These are phyloP conservation scores for Netelia melanura DNA, from an alignment of 2,888 invertebrate species.

Conservation along the genomic window DNA sequence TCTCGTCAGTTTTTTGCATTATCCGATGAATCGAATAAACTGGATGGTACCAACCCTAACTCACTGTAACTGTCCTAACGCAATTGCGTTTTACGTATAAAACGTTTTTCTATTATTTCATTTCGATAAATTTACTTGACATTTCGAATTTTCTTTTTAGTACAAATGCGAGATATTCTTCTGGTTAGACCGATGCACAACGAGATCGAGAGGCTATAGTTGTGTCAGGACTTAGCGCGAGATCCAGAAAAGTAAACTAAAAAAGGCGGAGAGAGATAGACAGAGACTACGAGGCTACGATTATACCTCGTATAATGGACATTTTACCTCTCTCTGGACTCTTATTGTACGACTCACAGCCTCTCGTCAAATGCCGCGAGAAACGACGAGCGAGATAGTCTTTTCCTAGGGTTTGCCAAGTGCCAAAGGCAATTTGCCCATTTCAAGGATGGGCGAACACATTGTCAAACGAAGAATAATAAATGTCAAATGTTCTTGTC, in stretches of 20 bases:
- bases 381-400: constrained; percentile 9
- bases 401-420: constrained; percentile 48
- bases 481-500: constrained; percentile 40
- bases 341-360: constrained; percentile 52
- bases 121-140: not conserved
- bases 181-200: not conserved
- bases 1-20: too few species aligned
- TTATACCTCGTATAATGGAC: constrained; percentile 62
- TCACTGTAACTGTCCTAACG: too few species aligned
- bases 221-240: constrained; percentile 35
- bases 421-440: constrained; percentile 64
- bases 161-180: constrained; percentile 37
- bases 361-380: constrained; percentile 51
- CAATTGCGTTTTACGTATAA: too few species aligned
- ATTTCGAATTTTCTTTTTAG: not conserved
- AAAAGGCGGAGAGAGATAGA: constrained; percentile 17
- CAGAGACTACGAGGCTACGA: constrained; percentile 42
- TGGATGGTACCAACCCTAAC: not conserved
- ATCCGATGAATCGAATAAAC: too few species aligned
- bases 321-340: constrained; percentile 60
- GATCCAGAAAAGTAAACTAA: constrained; percentile 50
- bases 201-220: not conserved
- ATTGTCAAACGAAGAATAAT: constrained; percentile 54
- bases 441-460: constrained; percentile 58
- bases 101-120: too few species aligned